Evolutionary conservation across 92 coral and sea anemone genomes (phyloP), one percentile per base, ranked within the genome.

Genomic region (Diadumene lineata): DNA sequence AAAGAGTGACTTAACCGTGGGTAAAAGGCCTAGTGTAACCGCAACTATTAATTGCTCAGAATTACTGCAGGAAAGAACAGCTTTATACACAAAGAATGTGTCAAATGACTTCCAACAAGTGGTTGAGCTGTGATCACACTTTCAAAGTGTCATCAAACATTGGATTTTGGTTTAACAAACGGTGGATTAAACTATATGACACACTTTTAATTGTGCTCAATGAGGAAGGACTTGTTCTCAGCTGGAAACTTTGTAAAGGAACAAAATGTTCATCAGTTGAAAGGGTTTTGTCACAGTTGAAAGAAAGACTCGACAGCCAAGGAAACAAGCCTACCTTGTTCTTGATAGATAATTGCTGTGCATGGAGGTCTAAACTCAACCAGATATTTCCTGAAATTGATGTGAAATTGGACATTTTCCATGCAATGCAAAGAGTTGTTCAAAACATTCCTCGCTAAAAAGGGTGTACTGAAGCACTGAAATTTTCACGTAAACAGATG

Each of bases 151-250:
- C 82, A 13, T 85, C 83, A 56, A 81, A 76, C 48, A 86, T 86
- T 23, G 90, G 86, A 1, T 86, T 81, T 56, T 81, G 84, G 84
- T 81, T 81, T 23, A 86, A 81, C 22, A 82, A 87, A 21, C 71
- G 72, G 31, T 87, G 92, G 92, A 79, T 87, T 61, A 87, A 82
- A 67, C 63, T 82, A 32, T 86, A 82, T 73, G 87, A 82, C 46
- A 77, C 91, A 30, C 60, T 82, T 23, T 86, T 86, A 27, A 77
- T 86, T 73, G 81, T 87, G 44, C 87, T 82, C 33, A 82, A 87
- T 68, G 91, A 87, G 79, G 72, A 87, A 22, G 87, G 87, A 28
- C 43, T 43, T 72, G 87, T 70, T 33, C 21, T 78, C 15, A 77
- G 81, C 73, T 82, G 84, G 90, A 82, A 86, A 70, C 84, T 86